A percentile compares a stretch with the other conserved stretches of the same genome.
phyloP scores from a whole-genome alignment of 2,113 vertebrate genomes.

The Silurus meridionalis region DNA sequence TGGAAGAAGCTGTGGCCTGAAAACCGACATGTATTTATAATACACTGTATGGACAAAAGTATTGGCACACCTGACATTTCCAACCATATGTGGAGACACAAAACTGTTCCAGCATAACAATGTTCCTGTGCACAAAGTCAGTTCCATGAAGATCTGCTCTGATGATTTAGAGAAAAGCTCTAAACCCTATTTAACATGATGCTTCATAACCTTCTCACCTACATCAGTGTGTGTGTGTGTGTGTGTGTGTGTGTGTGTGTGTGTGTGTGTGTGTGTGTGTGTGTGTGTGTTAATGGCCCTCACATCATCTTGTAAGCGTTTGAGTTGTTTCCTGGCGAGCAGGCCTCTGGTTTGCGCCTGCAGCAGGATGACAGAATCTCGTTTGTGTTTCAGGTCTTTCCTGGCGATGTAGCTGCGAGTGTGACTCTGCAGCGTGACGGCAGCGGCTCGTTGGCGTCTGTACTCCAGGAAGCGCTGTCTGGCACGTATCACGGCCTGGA shows the following conservation, averaged over 20 bases:
- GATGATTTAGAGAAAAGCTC: no score
- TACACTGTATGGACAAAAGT: no score
- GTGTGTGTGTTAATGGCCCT: not conserved
- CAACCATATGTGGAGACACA: no score
- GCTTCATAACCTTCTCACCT: no score
- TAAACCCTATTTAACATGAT: no score
- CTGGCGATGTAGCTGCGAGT: constrained; percentile 77
- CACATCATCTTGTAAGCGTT: constrained; percentile 67
- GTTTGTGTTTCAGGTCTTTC: constrained; percentile 66
- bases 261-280: not conserved
- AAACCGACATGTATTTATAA: no score
- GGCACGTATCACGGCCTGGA: constrained; percentile 76
- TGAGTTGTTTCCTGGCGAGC: constrained; percentile 67
- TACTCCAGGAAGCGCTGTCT: constrained; percentile 67
- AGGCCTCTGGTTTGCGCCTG: constrained; percentile 79
- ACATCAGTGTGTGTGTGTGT: not conserved
- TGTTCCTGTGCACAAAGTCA: no score
- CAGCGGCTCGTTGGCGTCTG: constrained; percentile 52
- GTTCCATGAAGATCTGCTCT: no score
- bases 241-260: not conserved
- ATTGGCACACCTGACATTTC: no score
- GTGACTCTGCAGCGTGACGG: constrained; percentile 75
- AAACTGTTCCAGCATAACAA: no score
- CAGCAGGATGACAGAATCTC: constrained; percentile 70
- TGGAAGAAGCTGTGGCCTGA: no score